Conservation (phyloP, 2,113 vertebrate species). For the Zosterops hypoxanthus region DNA sequence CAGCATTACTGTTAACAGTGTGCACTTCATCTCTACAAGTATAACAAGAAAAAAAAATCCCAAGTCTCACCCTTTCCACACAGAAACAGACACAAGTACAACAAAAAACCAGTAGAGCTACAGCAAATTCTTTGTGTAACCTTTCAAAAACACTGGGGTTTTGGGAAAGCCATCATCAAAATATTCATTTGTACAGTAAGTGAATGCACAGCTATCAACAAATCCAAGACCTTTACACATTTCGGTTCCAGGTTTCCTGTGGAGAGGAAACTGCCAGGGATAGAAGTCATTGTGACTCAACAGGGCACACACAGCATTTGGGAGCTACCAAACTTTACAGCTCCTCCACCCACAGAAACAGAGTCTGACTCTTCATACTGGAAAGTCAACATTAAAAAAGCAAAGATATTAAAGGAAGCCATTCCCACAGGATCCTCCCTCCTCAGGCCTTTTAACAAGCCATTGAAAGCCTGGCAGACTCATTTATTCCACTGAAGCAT, state of each 20-base stretch:
- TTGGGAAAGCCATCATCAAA: not conserved
- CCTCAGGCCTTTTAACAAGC: not conserved
- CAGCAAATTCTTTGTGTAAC: not conserved
- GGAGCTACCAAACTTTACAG: not conserved
- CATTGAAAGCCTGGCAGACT: not conserved
- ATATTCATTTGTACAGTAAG: not conserved
- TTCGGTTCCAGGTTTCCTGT: not conserved
- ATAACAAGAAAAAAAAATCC: not conserved
- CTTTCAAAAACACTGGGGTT: not conserved
- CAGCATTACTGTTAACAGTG: not conserved
- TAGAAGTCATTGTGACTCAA: not conserved
- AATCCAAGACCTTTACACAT: not conserved
- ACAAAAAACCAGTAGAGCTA: not conserved
- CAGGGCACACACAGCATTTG: accelerated
- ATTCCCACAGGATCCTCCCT: not conserved
- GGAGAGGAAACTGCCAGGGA: not conserved
- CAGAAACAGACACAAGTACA: not conserved
- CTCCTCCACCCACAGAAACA: not conserved
- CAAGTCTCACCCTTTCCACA: not conserved
- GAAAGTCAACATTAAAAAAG: not conserved
- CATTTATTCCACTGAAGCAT: not conserved
- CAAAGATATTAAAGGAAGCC: not conserved
- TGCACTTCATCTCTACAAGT: not conserved
- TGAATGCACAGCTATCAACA: not conserved
- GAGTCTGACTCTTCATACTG: not conserved